These are phyloP conservation scores for Erythrolamprus reginae DNA, from an alignment of 2,113 vertebrate species.

Conservation along the genomic window DNA sequence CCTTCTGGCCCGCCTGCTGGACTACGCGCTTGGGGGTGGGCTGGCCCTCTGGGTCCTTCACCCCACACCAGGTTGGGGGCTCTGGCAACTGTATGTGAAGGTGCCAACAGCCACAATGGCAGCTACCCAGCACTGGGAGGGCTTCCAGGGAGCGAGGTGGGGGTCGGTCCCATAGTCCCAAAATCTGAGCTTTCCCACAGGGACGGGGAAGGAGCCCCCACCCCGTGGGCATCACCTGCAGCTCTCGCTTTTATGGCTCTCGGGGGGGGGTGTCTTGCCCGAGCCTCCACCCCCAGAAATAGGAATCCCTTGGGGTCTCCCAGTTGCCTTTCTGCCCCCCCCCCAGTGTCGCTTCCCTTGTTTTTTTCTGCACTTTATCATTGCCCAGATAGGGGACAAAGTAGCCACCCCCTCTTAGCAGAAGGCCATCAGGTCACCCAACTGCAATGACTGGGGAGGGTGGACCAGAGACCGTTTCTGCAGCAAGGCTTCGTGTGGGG, in stretches of 20 bases:
- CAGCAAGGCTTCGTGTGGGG: background rate
- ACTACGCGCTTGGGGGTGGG: background rate
- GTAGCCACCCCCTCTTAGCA: background rate
- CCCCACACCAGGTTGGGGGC: conserved; percentile 6
- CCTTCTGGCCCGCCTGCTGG: background rate
- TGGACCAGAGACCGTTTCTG: background rate
- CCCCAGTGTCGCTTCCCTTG: background rate
- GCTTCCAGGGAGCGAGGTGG: conserved; percentile 4
- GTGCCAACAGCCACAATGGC: conserved; percentile 26
- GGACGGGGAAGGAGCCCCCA: background rate
- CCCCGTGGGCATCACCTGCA: background rate
- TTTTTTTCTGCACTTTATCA: conserved; percentile 28
- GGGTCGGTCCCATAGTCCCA: background rate
- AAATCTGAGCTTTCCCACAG: background rate
- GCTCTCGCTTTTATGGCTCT: background rate
- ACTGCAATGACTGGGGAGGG: background rate
- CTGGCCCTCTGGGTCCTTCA: background rate
- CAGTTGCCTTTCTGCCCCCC: too few species aligned
- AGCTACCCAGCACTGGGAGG: background rate
- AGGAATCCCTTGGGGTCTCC: background rate
- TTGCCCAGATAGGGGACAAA: background rate
- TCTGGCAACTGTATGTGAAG: conserved; percentile 56
- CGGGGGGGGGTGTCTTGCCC: background rate
- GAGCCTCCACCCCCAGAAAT: background rate
- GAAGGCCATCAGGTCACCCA: background rate